Percentiles rank a stretch among this genome's conserved stretches.
phyloP scores from a whole-genome alignment of 1,140 invertebrate genomes.

The Lasioglossum baleicum region DNA sequence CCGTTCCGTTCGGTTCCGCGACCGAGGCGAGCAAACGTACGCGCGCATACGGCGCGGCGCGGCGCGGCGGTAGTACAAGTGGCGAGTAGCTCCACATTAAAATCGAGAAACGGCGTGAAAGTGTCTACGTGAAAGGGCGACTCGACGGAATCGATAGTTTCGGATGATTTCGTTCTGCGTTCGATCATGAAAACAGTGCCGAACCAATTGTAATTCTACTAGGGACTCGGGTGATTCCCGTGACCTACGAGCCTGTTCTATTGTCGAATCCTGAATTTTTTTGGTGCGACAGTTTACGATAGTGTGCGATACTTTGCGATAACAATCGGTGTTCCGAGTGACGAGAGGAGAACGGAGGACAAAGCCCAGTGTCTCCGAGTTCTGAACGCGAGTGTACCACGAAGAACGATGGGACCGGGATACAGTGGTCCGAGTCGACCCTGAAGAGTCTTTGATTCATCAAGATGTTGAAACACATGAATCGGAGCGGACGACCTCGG shows the following conservation, averaged over 20 bases:
- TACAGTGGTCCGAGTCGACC: not conserved
- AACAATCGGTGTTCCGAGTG: too few species aligned
- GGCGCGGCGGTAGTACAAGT: too few species aligned
- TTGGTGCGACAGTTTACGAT: too few species aligned
- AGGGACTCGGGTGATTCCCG: too few species aligned
- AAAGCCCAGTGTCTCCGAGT: not conserved
- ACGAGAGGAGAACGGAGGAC: not conserved
- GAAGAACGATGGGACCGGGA: not conserved
- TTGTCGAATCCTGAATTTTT: too few species aligned
- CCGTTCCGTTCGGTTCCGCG: not conserved
- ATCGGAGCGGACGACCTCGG: conserved; percentile 63
- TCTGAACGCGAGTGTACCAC: too few species aligned
- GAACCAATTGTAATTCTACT: too few species aligned
- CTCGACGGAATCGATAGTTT: conserved; percentile 2
- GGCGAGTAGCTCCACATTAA: not conserved
- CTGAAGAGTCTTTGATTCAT: conserved; percentile 5
- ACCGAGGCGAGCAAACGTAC: not conserved
- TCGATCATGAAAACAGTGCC: not conserved
- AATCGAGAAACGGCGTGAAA: not conserved
- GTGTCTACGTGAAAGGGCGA: conserved; percentile 2
- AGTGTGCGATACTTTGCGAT: too few species aligned
- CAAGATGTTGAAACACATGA: conserved; percentile 74
- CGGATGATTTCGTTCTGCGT: not conserved
- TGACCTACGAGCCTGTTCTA: too few species aligned
- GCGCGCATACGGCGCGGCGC: not conserved